Evolutionary conservation across 2,888 invertebrate species (phyloP).

Genomic region (Scaeva pyrastri): DNA sequence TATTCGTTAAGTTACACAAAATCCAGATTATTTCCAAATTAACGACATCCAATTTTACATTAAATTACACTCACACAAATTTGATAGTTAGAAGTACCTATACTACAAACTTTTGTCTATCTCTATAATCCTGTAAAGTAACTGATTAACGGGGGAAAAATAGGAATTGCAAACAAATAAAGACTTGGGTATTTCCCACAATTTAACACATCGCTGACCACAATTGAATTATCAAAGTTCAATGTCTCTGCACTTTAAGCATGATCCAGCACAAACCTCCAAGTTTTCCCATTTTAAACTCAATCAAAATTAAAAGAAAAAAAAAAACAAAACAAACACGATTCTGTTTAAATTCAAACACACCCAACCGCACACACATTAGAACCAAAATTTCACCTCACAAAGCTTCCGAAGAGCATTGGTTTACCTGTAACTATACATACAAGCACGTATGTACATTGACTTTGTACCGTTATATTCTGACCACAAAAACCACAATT

Average conservation of each 20-base stretch:
- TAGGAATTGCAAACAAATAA: slow-evolving; percentile 40
- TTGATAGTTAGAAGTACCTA: not conserved
- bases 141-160: too few species aligned
- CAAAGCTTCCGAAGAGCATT: not conserved
- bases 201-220: slow-evolving; percentile 55
- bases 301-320: not conserved
- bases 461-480: slow-evolving; percentile 28
- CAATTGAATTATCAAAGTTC: slow-evolving; percentile 57
- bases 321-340: not conserved
- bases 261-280: not conserved
- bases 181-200: slow-evolving; percentile 29
- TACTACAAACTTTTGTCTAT: too few species aligned
- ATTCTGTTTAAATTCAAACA: slow-evolving; percentile 10
- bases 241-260: slow-evolving; percentile 50
- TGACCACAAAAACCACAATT: slow-evolving; percentile 58
- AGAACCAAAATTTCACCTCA: slow-evolving; percentile 36
- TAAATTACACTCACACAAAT: not conserved
- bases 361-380: slow-evolving; percentile 19
- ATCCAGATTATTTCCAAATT: too few species aligned
- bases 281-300: not conserved
- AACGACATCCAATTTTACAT: not conserved
- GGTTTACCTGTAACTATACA: slow-evolving; percentile 40
- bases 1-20: too few species aligned
- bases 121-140: too few species aligned
- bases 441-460: not conserved